Evolutionary conservation across 2,113 vertebrate species (phyloP), one percentile per base, ranked within the genome.

Genomic region (Accipiter virgatus): DNA sequence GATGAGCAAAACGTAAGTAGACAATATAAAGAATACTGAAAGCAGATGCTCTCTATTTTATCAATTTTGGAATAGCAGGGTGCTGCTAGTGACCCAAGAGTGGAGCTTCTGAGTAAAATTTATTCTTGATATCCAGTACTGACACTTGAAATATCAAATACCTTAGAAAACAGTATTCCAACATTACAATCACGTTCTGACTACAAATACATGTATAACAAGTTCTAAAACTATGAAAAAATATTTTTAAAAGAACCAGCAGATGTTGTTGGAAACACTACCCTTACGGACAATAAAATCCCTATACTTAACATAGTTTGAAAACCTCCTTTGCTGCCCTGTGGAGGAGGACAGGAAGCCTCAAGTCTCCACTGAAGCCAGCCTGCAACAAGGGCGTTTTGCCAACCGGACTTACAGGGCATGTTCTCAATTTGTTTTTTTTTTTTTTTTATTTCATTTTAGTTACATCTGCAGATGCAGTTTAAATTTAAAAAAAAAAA

Each of bases 391-490:
- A 79, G 40, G 80, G 81, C 89, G 50, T 16, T 65, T 74, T 85
- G 92, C 96, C 97, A 96, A 18, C 1, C 90, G 92, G 92, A 73
- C 79, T 90, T 84, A 73, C 23, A 65, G 72, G 90, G 81, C 75
- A 95, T 86, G 95, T 75, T 97, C 58, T 40, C 89, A 91, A 88
- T 93, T 94, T 97, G 81, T 34, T 40, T 40, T 10, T 40, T 16
- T 56, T 25, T 80, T 91, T 66, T 66, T 56, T 56, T 12, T 6
- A 48, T 95, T 97, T 96, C 52, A 80, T 96, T 97, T 98, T 94
- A 95, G 93, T 83, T 86, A 93, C 75, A 95, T 94, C 83, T 96
- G 78, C 93, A 92, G 89, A 95, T 48, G 53, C 40, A 94, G 62
- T 92, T 94, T 55, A 74, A 77, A 82, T 48, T 32, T 55, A 85